Evolutionary conservation across 1,140 invertebrate genomes (phyloP), one percentile per base, ranked within the genome.

Genomic region (Colletes latitarsis): DNA sequence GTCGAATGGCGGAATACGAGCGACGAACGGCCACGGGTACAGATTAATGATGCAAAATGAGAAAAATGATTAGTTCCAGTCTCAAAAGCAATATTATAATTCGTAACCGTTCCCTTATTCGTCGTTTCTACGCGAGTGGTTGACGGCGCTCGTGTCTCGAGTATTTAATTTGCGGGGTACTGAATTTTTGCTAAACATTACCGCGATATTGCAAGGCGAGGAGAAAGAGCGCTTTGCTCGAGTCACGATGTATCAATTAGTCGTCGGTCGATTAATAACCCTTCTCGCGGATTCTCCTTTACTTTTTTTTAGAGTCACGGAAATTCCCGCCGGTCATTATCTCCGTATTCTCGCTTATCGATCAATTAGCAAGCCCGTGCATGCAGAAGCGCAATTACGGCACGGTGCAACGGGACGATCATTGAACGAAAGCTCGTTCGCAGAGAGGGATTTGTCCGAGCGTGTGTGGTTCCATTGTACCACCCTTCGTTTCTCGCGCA

Each of bases 341-440:
- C 63, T 63, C 41, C 30, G 57, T 69, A 74, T 81, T 58, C 30
- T 17, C 57, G 58, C 39, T 68, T 77, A 85, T 86, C 67, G 85
- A 86, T 87, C 85, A 87, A 87, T 87, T 87, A 87, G 75, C 69
- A 52, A 30, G 60, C 19, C 63, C 78, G 71, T 73, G 81, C 84
- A 81, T 81, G 85, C 85, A 82, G 85, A 87, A 86, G 84, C 85
- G 85, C 85, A 87, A 87, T 86, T 87, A 86, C 68, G 10, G 60
- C 82, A 75, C 74, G 83, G 84, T 85, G 84, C 84, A 86, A 49
- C 80, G 80, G 57, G 75, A 86, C 67, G 81, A 79, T 82, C 78
- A 82, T 85, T 76, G 82, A 39, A 77, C 70, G 60, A n/a, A 39
- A 64, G 66, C 53, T 71, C 43, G 39, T 49, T 69, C 77, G 46